These are phyloP conservation scores for Dissostichus mawsoni DNA, from an alignment of 2,113 vertebrate genomes.

Conservation along the genomic window DNA sequence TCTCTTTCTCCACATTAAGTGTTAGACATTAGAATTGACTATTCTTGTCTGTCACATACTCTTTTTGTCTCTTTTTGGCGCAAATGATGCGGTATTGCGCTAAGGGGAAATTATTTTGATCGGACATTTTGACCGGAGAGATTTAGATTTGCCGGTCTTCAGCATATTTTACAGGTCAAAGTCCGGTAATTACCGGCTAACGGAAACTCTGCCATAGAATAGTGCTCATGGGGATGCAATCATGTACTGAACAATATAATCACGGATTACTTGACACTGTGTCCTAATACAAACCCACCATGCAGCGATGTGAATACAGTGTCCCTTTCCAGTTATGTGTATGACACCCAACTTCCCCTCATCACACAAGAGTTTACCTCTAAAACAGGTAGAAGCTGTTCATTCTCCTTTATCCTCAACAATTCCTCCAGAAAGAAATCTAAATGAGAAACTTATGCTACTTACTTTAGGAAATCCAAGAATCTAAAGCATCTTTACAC, in stretches of 20 bases:
- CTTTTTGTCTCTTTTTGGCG: too few relatives aligned
- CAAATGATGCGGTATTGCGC: too few relatives aligned
- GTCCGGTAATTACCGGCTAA: too few relatives aligned
- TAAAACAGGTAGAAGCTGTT: slow-evolving; percentile 23
- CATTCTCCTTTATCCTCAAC: background rate
- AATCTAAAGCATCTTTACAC: background rate
- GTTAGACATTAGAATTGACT: too few relatives aligned
- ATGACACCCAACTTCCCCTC: background rate
- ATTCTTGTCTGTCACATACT: too few relatives aligned
- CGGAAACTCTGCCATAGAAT: background rate
- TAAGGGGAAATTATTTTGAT: too few relatives aligned
- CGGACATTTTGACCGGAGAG: too few relatives aligned
- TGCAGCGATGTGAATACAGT: background rate
- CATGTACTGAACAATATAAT: background rate
- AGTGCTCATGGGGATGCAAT: background rate
- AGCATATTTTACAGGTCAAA: too few relatives aligned
- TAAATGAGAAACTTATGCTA: background rate
- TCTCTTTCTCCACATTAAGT: too few relatives aligned
- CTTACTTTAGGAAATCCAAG: background rate
- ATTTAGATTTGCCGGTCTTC: too few relatives aligned
- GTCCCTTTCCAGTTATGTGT: background rate
- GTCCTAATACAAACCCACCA: background rate
- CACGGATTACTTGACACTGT: background rate
- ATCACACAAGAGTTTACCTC: background rate
- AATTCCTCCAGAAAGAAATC: background rate